Base-by-base conservation (phyloP, 2,888 invertebrate genomes). In the Kuschelorhynchus macadamiae region DNA sequence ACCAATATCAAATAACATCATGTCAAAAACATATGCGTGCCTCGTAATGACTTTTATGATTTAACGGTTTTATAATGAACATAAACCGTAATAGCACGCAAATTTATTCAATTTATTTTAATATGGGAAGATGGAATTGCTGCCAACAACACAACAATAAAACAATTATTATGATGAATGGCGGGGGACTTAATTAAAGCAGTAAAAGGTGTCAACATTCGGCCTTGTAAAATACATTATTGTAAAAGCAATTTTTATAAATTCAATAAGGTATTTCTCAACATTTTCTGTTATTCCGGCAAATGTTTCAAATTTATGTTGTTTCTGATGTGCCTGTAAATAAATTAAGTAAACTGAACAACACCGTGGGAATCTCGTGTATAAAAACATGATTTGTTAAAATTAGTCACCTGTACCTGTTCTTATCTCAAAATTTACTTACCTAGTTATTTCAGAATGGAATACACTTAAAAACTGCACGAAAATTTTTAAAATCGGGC, bases 201-300 rank as follows among this genome's bases (percentile, higher is more conserved):
- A 47, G 42, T 60, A 67, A 69, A 64, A 72, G 72, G 72, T 72
- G 71, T 72, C 70, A 62, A 61, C 56, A 53, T 44, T 61, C 65
- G 75, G 71, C 75, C 75, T 75, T 75, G 75, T 50, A 21, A 17
- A 20, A 36, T 47, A 41, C 39, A 9, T 18, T 17, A 60, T 47
- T 52, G 42, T 61, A 44, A 52, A 61, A 33, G 61, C 20, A 42
- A 42, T 61, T 52, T 61, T 61, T 36, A 44, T n/a, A 25, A n/a
- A 49, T 11, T 17, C 12, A 25, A 8, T 14, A 30, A 42, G 25
- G 16, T n/a, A 44, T 63, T 63, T 53, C 47, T 33, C 63, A 63
- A 11, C 25, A 25, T 25, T 16, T 47, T 11, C 17, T 8, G 1
- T 32, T 12, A 44, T 18, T 42, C 17, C 17, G 21, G 44, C 41